Base-by-base conservation (phyloP, 2,113 vertebrate species). In the Saccopteryx leptura region DNA sequence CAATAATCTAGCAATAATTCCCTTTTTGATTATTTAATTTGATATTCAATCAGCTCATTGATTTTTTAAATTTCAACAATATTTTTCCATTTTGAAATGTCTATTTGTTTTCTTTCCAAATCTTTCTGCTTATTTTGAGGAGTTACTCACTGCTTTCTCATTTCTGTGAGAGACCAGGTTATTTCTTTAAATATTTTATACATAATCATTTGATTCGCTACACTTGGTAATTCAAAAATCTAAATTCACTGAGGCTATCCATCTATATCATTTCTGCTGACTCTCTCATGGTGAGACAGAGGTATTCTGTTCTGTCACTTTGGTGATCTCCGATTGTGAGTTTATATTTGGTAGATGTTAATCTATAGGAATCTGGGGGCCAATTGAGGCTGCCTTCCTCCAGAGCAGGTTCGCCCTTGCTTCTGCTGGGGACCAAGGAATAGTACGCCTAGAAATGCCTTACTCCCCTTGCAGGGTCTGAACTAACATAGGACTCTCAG, bases 61-160 rank as follows among this genome's bases (percentile, higher is more conserved):
- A 66, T 89, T 48, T 63, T 74, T 56, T 2, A 60, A 52, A 58
- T 74, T 26, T 80, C 33, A 91, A 33, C 58, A 56, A 48, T 8
- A 87, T 56, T 74, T 80, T 96, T 63, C 46, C 82, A 85, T 74
- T 90, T 91, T 86, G 52, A 65, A 96, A 90, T 86, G 71, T 82
- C n/a, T 48, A 14, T 33, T 82, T 58, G 19, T 19, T 88, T 93
- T 85, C 63, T 95, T 94, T 93, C 71, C 72, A 39, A 68, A 65
- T 58, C 50, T 85, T 82, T n/a, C 23, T 69, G 6, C 58, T 69
- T 88, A 78, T 75, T 89, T 71, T 65, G 24, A 26, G 13, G 26
- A 79, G n/a, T 74, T 89, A 33, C 52, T 85, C 72, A 28, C 24
- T 71, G 61, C 39, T 68, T 46, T 95, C n/a, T 95, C 52, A 46